These are phyloP conservation scores for Danaus chrysippus DNA, from an alignment of 2,888 invertebrate species.

Conservation along the genomic window DNA sequence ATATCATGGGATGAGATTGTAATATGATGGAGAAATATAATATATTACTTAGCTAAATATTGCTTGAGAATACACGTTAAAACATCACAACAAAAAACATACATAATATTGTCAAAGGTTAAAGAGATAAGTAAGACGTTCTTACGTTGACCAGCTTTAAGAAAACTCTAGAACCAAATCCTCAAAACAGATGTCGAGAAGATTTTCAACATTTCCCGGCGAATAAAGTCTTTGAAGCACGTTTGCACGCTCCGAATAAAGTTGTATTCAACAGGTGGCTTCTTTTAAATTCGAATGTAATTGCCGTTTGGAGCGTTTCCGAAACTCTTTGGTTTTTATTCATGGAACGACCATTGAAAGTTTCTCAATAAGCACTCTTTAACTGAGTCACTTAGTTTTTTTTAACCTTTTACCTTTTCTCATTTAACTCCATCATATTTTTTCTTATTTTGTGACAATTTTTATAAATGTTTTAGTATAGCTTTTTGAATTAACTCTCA, in stretches of 20 bases:
- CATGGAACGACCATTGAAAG: slow-evolving; percentile 29
- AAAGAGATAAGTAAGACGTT: slow-evolving; percentile 10
- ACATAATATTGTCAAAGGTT: background rate
- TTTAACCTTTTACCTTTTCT: background rate
- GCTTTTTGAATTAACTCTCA: no score
- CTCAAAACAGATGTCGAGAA: slow-evolving; percentile 62
- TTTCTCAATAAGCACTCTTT: slow-evolving; percentile 23
- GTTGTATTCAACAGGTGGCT: slow-evolving; percentile 67
- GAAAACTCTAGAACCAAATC: slow-evolving; percentile 60
- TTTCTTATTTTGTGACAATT: no score
- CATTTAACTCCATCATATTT: no score
- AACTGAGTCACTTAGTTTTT: slow-evolving; percentile 11
- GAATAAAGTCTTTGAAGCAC: slow-evolving; percentile 68
- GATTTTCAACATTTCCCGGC: slow-evolving; percentile 56
- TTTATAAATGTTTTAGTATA: no score
- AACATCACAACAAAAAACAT: slow-evolving; percentile 19
- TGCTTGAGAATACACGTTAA: slow-evolving; percentile 63
- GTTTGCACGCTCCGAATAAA: slow-evolving; percentile 42
- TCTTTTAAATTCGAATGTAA: slow-evolving; percentile 69
- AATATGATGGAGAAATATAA: no score
- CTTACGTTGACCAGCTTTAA: slow-evolving; percentile 38
- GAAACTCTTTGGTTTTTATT: slow-evolving; percentile 32
- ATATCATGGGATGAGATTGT: no score
- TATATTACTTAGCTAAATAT: slow-evolving; percentile 37
- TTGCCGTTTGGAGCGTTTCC: slow-evolving; percentile 52